Conservation (phyloP, 1,140 invertebrate genomes). For the Araneus ventricosus region DNA sequence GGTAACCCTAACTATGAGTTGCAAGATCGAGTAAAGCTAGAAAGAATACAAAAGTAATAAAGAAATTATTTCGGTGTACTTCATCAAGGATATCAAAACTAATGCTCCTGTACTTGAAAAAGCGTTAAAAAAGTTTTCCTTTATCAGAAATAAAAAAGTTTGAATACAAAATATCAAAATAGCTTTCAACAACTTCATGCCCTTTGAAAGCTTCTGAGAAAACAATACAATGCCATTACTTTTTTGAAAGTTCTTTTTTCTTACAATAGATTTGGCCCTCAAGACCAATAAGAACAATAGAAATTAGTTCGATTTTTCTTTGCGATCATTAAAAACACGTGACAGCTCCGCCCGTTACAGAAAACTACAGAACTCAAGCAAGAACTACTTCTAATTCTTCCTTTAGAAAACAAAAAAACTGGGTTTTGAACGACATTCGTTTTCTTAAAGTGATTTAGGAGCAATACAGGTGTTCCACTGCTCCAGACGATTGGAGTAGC, state of each 20-base stretch:
- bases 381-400: neutral
- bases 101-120: neutral
- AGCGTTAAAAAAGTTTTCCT: neutral
- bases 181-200: neutral
- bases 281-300: slow-evolving; percentile 3
- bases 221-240: neutral
- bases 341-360: neutral
- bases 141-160: neutral
- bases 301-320: neutral
- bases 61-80: neutral
- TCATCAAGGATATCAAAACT: neutral
- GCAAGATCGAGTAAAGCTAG: no score
- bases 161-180: neutral
- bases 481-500: neutral
- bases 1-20: no score
- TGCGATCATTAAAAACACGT: neutral
- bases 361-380: neutral
- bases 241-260: neutral
- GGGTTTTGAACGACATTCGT: neutral
- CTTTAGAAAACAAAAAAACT: neutral
- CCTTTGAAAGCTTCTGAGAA: neutral
- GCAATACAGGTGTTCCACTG: neutral
- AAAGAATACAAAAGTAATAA: neutral
- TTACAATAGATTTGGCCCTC: neutral
- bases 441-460: neutral